These are phyloP conservation scores for Belonocnema kinseyi DNA, from an alignment of 1,140 invertebrate genomes.

Conservation along the genomic window DNA sequence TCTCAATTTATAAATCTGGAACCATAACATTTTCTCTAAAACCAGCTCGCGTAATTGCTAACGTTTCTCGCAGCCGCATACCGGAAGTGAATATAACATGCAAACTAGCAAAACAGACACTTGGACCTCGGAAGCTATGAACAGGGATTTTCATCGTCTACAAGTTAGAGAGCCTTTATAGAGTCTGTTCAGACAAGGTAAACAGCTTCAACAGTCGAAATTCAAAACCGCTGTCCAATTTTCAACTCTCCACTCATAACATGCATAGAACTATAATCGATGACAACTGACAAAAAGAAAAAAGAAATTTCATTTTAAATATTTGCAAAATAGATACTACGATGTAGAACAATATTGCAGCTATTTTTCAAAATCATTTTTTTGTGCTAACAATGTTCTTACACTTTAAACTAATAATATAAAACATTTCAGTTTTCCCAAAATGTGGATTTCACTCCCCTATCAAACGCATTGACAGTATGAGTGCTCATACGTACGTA, in stretches of 20 bases:
- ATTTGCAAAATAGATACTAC: too few relatives aligned
- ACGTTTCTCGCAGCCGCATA: slow-evolving; percentile 37
- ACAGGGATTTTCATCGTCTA: slow-evolving; percentile 51
- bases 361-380: too few relatives aligned
- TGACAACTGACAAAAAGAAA: too few relatives aligned
- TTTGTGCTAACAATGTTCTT: background rate
- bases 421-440: background rate
- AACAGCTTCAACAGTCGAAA: slow-evolving; percentile 44
- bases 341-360: too few relatives aligned
- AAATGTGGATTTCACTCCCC: background rate
- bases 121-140: slow-evolving; percentile 41
- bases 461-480: slow-evolving; percentile 1
- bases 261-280: too few relatives aligned
- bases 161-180: slow-evolving; percentile 52
- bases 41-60: slow-evolving; percentile 50
- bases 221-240: slow-evolving; percentile 36
- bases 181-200: slow-evolving; percentile 45
- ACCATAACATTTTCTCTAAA: slow-evolving; percentile 39
- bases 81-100: slow-evolving; percentile 53
- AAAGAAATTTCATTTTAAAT: too few relatives aligned
- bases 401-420: background rate
- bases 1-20: background rate
- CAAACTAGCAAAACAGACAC: slow-evolving; percentile 45
- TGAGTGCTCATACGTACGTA: slow-evolving; percentile 14
- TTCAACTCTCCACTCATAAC: too few relatives aligned